phyloP scores from a whole-genome alignment of 1,140 invertebrate species.

The Eciton burchellii region DNA sequence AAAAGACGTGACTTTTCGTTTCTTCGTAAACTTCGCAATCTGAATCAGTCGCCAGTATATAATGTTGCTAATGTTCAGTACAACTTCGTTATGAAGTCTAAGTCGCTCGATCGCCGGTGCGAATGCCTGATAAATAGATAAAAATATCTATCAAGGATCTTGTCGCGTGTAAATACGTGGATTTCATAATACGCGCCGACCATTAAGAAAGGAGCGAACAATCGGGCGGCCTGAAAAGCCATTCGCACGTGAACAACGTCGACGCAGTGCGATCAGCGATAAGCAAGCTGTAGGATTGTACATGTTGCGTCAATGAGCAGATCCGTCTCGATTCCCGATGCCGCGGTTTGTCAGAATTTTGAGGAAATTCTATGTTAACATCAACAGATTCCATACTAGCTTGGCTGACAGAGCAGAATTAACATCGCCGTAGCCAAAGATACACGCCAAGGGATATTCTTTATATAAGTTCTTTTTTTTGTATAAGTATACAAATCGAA shows the following conservation, averaged over 20 bases:
- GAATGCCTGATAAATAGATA: too few species aligned
- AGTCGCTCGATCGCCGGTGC: too few species aligned
- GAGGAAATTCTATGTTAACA: not conserved
- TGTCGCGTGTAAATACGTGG: conserved; percentile 65
- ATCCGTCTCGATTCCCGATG: not conserved
- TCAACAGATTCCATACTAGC: not conserved
- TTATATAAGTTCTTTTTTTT: not conserved
- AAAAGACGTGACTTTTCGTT: too few species aligned
- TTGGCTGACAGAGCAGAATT: conserved; percentile 6
- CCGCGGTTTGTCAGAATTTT: not conserved
- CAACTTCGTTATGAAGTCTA: too few species aligned
- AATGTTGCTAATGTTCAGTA: too few species aligned
- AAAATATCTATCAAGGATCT: conserved; percentile 43
- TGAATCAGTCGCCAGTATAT: too few species aligned
- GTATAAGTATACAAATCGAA: too few species aligned
- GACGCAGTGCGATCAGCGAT: conserved; percentile 51
- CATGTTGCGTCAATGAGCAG: not conserved
- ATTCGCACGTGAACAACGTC: conserved; percentile 76
- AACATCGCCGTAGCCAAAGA: not conserved
- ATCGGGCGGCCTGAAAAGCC: conserved; percentile 78
- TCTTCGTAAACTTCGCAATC: too few species aligned
- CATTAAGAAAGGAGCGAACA: conserved; percentile 74
- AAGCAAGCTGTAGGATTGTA: conserved; percentile 3
- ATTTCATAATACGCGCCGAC: conserved; percentile 78
- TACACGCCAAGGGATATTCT: not conserved